Evolutionary conservation across 2,888 invertebrate species (phyloP).

Genomic region (Dicycla oo): DNA sequence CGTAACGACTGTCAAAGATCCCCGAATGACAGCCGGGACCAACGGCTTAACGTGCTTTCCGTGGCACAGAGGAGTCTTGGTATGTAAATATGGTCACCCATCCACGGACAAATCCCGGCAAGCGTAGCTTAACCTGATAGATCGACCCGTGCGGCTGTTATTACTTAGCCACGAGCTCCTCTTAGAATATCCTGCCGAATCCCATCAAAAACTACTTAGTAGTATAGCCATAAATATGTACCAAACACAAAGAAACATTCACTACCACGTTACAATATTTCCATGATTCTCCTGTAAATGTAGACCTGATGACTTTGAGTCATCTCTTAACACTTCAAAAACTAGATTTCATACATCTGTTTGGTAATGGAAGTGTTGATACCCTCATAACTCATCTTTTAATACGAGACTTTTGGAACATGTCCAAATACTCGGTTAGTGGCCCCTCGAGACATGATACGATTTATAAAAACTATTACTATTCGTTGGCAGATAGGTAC

Average conservation of each 20-base stretch:
- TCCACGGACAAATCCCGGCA: no score
- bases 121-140: no score
- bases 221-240: not conserved
- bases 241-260: not conserved
- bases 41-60: not conserved
- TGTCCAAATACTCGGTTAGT: conserved; percentile 35
- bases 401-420: conserved; percentile 32
- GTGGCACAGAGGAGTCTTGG: no score
- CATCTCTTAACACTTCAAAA: conserved; percentile 6
- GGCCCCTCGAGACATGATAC: conserved; percentile 25
- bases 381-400: conserved; percentile 46
- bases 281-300: not conserved
- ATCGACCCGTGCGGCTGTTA: no score
- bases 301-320: conserved; percentile 1
- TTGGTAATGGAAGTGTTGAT: conserved; percentile 42
- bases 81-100: no score
- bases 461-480: not conserved
- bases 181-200: no score
- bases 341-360: conserved; percentile 29
- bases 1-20: not conserved
- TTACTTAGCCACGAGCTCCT: no score
- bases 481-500: not conserved
- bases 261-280: not conserved
- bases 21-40: not conserved
- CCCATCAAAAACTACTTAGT: not conserved